Evolutionary conservation across 1,140 invertebrate genomes (phyloP).

Genomic region (Maniola jurtina): DNA sequence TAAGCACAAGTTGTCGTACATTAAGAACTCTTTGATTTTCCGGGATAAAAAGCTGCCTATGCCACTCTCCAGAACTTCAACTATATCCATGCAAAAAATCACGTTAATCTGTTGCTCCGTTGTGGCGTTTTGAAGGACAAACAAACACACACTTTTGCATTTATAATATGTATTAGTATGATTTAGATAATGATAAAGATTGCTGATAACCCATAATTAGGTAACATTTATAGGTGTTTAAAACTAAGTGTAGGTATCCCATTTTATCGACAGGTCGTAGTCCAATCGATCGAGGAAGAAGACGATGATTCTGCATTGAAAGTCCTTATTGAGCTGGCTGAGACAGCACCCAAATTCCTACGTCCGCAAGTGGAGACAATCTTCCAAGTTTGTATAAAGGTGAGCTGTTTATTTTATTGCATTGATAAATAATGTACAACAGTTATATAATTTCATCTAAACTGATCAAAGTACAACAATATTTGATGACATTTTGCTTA

Average conservation of each 20-base stretch:
- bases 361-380: slow-evolving; percentile 92
- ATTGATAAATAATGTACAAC: no score
- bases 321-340: slow-evolving; percentile 95
- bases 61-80: no score
- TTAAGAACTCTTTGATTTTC: background rate
- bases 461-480: no score
- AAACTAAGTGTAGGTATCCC: no score
- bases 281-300: slow-evolving; percentile 88
- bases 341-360: slow-evolving; percentile 95
- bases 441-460: no score
- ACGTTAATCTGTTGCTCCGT: no score
- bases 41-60: background rate
- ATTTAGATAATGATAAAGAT: no score
- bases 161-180: no score
- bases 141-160: no score
- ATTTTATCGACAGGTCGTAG: slow-evolving; percentile 82
- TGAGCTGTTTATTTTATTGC: no score
- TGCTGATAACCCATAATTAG: background rate
- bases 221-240: background rate
- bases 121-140: no score
- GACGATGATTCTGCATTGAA: slow-evolving; percentile 96
- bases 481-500: background rate
- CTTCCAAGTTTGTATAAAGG: slow-evolving; percentile 95
- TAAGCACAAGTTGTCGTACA: background rate
- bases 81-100: no score